Evolutionary conservation across 1,140 invertebrate genomes (phyloP).

Genomic region (Gonatopus flavifemur): DNA sequence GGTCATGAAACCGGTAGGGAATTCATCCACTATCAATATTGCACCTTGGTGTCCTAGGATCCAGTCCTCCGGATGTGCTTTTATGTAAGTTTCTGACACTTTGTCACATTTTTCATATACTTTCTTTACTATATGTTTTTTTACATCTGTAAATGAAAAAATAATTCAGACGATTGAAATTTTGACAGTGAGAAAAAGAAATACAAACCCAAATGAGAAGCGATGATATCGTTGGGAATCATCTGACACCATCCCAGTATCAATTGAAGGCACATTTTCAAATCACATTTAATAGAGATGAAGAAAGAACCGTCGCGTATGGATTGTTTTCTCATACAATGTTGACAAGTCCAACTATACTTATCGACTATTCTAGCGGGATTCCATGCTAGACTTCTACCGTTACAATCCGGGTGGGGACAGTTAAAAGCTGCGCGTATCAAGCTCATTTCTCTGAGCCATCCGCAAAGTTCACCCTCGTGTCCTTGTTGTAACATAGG

Average conservation of each 20-base stretch:
- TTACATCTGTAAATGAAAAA: conserved; percentile 47
- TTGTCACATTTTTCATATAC: conserved; percentile 52
- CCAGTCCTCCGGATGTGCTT: conserved; percentile 51
- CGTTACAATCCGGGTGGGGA: conserved; percentile 44
- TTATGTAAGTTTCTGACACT: conserved; percentile 50
- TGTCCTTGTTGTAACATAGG: conserved; percentile 57
- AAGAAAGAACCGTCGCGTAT: conserved; percentile 58
- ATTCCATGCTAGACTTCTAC: conserved; percentile 49
- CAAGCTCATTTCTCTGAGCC: conserved; percentile 56
- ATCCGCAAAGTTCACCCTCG: conserved; percentile 56
- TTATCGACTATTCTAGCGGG: conserved; percentile 57
- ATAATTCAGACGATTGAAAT: conserved; percentile 9
- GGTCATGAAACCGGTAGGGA: conserved; percentile 55
- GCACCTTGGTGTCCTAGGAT: conserved; percentile 49
- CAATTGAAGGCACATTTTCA: conserved; percentile 54
- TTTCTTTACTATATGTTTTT: conserved; percentile 52
- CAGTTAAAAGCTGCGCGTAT: conserved; percentile 48
- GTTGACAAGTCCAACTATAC: conserved; percentile 55
- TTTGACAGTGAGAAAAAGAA: background rate
- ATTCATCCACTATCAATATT: conserved; percentile 58
- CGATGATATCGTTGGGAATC: conserved; percentile 42
- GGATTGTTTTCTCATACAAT: conserved; percentile 48
- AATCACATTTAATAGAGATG: conserved; percentile 53
- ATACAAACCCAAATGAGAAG: conserved; percentile 40
- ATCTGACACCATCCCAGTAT: conserved; percentile 59